phyloP scores from a whole-genome alignment of 2,797 vertebrate species.

The Sebastes oblongus region DNA sequence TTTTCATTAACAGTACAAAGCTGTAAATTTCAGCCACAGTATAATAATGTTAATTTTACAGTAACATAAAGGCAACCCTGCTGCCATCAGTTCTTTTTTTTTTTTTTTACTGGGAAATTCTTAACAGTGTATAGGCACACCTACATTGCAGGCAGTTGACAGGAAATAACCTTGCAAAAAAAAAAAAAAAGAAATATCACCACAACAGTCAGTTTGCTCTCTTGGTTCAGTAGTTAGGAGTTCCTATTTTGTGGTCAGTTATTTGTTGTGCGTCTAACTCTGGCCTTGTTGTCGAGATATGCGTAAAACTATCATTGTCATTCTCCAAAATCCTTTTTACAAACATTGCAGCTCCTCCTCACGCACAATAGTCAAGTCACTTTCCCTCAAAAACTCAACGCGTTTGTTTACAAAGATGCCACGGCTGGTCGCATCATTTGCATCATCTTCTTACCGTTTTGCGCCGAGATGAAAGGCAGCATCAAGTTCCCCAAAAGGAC shows the following conservation, averaged over 20 bases:
- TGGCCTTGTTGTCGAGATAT: slow-evolving; percentile 53
- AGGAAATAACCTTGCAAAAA: slow-evolving; percentile 29
- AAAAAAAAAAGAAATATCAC: not conserved
- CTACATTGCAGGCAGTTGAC: not conserved
- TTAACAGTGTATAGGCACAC: not conserved
- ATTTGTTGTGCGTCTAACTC: slow-evolving; percentile 6
- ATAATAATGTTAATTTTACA: no score
- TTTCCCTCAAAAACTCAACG: slow-evolving; percentile 19
- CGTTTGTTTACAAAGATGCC: slow-evolving; percentile 28
- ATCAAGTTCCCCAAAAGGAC: slow-evolving; percentile 79
- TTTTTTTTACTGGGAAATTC: no score
- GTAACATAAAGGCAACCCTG: no score
- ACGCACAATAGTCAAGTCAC: slow-evolving; percentile 56
- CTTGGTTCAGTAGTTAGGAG: not conserved
- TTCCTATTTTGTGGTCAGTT: not conserved
- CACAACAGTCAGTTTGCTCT: not conserved
- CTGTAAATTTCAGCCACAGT: no score
- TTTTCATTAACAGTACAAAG: no score
- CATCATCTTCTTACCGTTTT: slow-evolving; percentile 82
- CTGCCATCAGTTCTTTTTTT: no score
- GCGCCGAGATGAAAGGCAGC: slow-evolving; percentile 76
- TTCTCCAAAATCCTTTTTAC: slow-evolving; percentile 15
- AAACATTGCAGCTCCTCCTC: slow-evolving; percentile 21
- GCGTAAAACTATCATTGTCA: slow-evolving; percentile 32
- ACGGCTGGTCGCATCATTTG: slow-evolving; percentile 47